These are phyloP conservation scores for Hoplodrina blanda DNA, from an alignment of 2,888 invertebrate species.

Conservation along the genomic window DNA sequence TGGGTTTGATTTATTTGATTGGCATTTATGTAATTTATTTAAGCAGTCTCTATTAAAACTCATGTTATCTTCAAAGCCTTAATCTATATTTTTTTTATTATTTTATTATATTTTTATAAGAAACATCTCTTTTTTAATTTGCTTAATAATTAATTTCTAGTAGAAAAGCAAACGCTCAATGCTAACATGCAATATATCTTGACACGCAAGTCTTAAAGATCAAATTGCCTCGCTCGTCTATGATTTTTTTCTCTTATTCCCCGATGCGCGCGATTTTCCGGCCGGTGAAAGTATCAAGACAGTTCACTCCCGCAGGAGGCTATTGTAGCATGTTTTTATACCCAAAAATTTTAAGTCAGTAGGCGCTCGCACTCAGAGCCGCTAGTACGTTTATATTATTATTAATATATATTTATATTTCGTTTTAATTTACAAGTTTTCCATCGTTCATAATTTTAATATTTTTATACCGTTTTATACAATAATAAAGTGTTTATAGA, in stretches of 20 bases:
- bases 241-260: slow-evolving; percentile 57
- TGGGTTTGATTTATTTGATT: too few relatives aligned
- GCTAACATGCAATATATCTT: slow-evolving; percentile 36
- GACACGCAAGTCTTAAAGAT: slow-evolving; percentile 56
- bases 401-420: slow-evolving; percentile 91
- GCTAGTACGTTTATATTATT: slow-evolving; percentile 90
- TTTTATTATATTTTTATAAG: not conserved
- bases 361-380: slow-evolving; percentile 90
- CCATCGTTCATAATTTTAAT: slow-evolving; percentile 90
- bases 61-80: not conserved
- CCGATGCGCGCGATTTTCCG: slow-evolving; percentile 65
- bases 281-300: slow-evolving; percentile 83
- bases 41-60: not conserved
- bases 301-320: slow-evolving; percentile 80
- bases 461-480: slow-evolving; percentile 91
- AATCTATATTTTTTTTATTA: not conserved
- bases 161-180: slow-evolving; percentile 10
- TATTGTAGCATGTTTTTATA: slow-evolving; percentile 91
- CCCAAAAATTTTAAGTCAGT: slow-evolving; percentile 91
- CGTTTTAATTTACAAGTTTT: slow-evolving; percentile 91
- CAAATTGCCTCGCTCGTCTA: slow-evolving; percentile 60
- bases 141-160: slow-evolving; percentile 32
- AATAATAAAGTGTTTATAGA: slow-evolving; percentile 89
- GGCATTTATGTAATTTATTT: not conserved
- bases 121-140: slow-evolving; percentile 7